Evolutionary conservation across 2,113 vertebrate genomes (phyloP), one percentile per base, ranked within the genome.

Genomic region (Corythornis madagascariensis): DNA sequence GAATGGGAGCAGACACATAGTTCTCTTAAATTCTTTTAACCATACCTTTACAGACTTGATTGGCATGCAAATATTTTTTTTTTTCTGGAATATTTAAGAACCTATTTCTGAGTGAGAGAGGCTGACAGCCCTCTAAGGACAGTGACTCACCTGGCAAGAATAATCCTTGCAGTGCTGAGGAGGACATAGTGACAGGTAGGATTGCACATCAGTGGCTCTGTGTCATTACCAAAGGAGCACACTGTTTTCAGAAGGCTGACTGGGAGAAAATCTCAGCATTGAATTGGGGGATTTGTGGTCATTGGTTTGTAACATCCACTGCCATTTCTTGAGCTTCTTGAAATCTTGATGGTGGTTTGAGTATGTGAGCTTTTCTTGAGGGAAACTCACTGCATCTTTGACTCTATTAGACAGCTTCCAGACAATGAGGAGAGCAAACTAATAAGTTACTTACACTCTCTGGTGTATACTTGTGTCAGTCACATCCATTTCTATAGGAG

Each of bases 71-170:
- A 26, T n/a, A 81, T 64, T 38, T 38, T 38, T 35, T 35, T 88
- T 74, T 31, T 85, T 80, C 22, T 48, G 76, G 69, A 72, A 71
- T 92, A 45, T 81, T 86, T 78, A n/a, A 81, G 65, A 61, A 83
- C 45, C 38, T 80, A 1, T 86, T 95, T 80, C 61, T 91, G 57
- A 45, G 56, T 71, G 74, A 61, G 45, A 29, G 79, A 59, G 55
- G 33, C 86, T 95, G 90, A 53, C 80, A 88, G 47, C 48, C 40
- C 73, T 88, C 26, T 31, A 7, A 88, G 90, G 83, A 26, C 90
- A 77, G 76, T 90, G 88, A 81, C 60, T 95, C 90, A 92, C 69
- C 56, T 95, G 61, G 43, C 52, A 90, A 18, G 65, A 74, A 56
- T 74, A 66, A 56, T 29, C 28, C 7, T 50, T 56, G 47, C 88